Base-by-base conservation (phyloP, 2,797 vertebrate species). In the Acrossocheilus wenchowensis region DNA sequence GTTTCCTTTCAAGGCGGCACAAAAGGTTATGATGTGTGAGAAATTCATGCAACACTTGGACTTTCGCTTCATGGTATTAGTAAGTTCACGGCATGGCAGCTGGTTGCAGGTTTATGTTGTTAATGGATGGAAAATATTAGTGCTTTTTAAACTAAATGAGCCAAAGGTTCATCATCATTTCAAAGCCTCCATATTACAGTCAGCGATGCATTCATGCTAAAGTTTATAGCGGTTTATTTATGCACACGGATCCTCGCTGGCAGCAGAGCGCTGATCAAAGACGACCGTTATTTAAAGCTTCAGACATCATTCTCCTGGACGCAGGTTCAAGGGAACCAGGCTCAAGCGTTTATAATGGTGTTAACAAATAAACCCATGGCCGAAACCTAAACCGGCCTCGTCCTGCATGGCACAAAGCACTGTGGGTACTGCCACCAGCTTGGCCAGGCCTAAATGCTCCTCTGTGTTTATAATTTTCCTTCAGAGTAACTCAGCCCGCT, bases 281-380 rank as follows among this genome's bases (percentile, higher is more conserved):
- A 72, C 48, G 5, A 2, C 26, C 9, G 66, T 60, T 89, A 81
- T 80, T 87, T 82, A 80, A 82, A 45, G 73, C 86, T 80, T 80
- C 36, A 87, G 54, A 60, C 66, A 60, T 71, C 26, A 83, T 72
- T 79, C 50, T 21, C 4, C 41, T 87, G 79, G 52, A 78, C 30
- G 57, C 71, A 54, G 68, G 78, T 85, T 89, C 86, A 89, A 85
- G 72, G 57, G 57, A n/a, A 5, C 57, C 23, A 21, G 77, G 19
- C 50, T 62, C 48, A 12, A 39, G 30, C 52, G 26, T 77, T 85
- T 78, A 71, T 69, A 73, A 69, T 60, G 73, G 39, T 85, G 50
- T 88, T 88, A 84, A 81, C 78, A 62, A 88, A 88, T 85, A 82
- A 88, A 81, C 41, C 26, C 10, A 1, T 50, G 82, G 82, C n/a